phyloP scores from a whole-genome alignment of 1,140 invertebrate species.

The Bombus pyrosoma region DNA sequence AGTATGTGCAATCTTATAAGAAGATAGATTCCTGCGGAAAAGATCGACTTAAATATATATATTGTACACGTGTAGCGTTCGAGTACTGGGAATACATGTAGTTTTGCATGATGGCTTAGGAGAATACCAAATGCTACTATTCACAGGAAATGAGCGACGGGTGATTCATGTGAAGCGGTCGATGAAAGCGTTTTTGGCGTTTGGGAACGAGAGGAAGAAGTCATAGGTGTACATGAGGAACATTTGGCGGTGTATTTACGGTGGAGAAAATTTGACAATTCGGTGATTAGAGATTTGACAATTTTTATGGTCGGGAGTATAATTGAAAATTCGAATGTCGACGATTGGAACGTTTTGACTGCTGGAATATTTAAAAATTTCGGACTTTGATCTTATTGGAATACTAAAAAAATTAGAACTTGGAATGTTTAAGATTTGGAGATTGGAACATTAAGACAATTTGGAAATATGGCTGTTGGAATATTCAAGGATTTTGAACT shows the following conservation, averaged over 20 bases:
- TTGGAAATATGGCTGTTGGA: background rate
- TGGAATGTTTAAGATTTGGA: background rate
- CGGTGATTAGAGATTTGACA: background rate
- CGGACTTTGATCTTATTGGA: background rate
- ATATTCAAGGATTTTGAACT: background rate
- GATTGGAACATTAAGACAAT: background rate
- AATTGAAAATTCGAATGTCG: background rate
- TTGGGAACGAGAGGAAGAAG: too few relatives aligned
- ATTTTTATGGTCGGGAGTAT: too few relatives aligned
- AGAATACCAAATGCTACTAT: slow-evolving; percentile 34
- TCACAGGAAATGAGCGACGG: slow-evolving; percentile 14
- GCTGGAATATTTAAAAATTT: background rate
- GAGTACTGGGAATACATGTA: slow-evolving; percentile 26
- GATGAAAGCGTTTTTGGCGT: slow-evolving; percentile 1
- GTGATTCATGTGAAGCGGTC: slow-evolving; percentile 4
- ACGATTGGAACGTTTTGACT: background rate
- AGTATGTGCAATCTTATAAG: background rate
- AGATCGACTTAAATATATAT: background rate
- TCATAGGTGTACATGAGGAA: too few relatives aligned
- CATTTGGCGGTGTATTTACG: background rate
- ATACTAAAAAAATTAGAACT: background rate
- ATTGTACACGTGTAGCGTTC: background rate
- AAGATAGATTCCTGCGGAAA: background rate
- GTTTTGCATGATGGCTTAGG: slow-evolving; percentile 17
- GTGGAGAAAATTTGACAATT: background rate